Conservation (phyloP, 2,113 vertebrate genomes). For the Xenus cinereus region DNA sequence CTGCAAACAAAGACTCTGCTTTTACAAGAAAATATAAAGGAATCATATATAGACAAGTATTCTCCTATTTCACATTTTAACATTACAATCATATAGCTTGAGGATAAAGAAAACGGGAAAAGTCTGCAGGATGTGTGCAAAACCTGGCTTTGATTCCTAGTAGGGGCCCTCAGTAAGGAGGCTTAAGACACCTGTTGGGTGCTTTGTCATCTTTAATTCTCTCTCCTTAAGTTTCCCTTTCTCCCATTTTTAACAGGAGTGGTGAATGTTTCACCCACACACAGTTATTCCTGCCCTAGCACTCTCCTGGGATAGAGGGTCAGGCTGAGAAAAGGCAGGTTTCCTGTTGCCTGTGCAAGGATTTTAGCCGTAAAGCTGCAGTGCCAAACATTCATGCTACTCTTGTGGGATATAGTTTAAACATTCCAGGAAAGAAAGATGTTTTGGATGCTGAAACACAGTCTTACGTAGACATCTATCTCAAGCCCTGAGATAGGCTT, state of each 20-base stretch:
- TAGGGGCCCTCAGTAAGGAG: neutral
- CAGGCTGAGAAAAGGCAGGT: neutral
- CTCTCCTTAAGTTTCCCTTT: neutral
- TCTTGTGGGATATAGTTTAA: neutral
- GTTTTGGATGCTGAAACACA: neutral
- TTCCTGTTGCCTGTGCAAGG: neutral
- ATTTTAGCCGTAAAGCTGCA: neutral
- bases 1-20: neutral
- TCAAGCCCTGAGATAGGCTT: neutral
- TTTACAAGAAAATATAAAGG: neutral
- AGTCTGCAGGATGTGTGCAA: neutral
- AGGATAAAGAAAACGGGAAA: neutral
- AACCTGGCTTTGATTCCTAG: neutral
- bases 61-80: neutral
- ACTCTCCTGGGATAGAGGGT: neutral
- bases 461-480: neutral
- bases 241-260: neutral
- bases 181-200: neutral
- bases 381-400: neutral
- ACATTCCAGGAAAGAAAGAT: neutral
- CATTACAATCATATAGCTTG: neutral
- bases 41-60: neutral
- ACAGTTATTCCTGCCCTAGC: neutral
- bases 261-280: neutral
- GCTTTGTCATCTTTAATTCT: neutral